Conservation (phyloP, 1,140 invertebrate genomes). For the Drosophila malerkotliana region DNA sequence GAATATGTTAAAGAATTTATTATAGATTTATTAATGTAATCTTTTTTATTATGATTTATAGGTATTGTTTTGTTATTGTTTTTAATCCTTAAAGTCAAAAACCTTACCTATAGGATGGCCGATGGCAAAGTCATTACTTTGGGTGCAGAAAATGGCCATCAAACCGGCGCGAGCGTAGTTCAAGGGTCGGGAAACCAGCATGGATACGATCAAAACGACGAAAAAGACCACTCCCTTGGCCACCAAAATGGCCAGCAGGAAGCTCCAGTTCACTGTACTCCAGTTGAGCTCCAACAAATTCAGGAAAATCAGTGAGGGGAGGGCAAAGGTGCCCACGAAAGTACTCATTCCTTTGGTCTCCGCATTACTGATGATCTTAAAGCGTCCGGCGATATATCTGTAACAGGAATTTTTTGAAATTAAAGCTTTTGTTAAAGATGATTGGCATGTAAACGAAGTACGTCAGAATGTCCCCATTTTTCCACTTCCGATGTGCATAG, state of each 20-base stretch:
- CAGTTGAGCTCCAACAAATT: conserved; percentile 95
- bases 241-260: conserved; percentile 92
- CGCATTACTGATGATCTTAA: conserved; percentile 91
- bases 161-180: conserved; percentile 94
- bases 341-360: conserved; percentile 96
- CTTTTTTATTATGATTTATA: no score
- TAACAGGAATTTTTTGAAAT: conserved; percentile 84
- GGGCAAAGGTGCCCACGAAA: conserved; percentile 96
- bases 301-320: conserved; percentile 96
- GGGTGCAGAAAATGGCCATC: conserved; percentile 97
- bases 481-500: no score
- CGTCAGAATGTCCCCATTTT: no score
- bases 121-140: conserved; percentile 99
- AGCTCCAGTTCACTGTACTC: conserved; percentile 93
- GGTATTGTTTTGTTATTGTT: no score
- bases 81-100: not conserved
- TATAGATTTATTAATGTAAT: not conserved
- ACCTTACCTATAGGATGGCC: conserved; percentile 97
- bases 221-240: conserved; percentile 95
- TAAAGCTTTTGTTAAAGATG: no score
- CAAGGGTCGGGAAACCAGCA: conserved; percentile 91
- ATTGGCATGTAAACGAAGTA: no score
- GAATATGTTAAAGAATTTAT: not conserved
- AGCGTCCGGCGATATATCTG: conserved; percentile 95
- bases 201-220: conserved; percentile 90